These are phyloP conservation scores for Catocala nupta DNA, from an alignment of 2,888 invertebrate genomes.

Conservation along the genomic window DNA sequence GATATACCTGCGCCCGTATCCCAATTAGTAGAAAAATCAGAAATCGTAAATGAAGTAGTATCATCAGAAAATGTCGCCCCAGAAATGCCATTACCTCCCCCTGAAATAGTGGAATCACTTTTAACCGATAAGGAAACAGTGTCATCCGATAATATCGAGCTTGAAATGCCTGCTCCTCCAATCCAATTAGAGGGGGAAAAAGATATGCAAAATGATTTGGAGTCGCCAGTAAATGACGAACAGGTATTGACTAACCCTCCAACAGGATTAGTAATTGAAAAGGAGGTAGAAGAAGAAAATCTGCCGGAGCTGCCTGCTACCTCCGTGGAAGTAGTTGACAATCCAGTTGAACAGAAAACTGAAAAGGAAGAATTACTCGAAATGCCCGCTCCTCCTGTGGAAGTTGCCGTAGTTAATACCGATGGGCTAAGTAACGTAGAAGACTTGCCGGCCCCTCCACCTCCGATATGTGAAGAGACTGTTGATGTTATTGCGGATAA, in stretches of 20 bases:
- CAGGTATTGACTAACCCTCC: constrained; percentile 3
- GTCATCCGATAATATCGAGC: constrained; percentile 20
- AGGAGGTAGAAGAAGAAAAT: constrained; percentile 11
- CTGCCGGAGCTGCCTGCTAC: constrained; percentile 57
- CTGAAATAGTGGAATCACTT: constrained; percentile 23
- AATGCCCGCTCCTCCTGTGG: constrained; percentile 31
- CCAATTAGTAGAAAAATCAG: constrained; percentile 3
- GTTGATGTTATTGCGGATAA: constrained; percentile 33
- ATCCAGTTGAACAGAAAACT: constrained; percentile 13
- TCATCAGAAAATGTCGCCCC: constrained; percentile 36
- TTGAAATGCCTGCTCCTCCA: constrained; percentile 29
- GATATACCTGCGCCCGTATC: constrained; percentile 24
- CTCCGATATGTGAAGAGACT: constrained; percentile 55
- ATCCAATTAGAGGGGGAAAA: constrained; percentile 11
- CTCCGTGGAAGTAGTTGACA: constrained; percentile 42
- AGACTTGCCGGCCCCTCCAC: constrained; percentile 65
- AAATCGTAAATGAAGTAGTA: neutral
- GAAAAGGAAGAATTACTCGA: constrained; percentile 21
- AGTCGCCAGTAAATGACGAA: no score
- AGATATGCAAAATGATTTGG: no score
- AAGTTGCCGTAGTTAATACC: constrained; percentile 26
- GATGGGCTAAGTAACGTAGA: constrained; percentile 46
- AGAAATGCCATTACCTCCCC: constrained; percentile 63
- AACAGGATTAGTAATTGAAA: constrained; percentile 10
- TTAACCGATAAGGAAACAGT: constrained; percentile 19